Evolutionary conservation across 2,797 vertebrate genomes (phyloP), one percentile per base, ranked within the genome.

Genomic region (Scleropages formosus): DNA sequence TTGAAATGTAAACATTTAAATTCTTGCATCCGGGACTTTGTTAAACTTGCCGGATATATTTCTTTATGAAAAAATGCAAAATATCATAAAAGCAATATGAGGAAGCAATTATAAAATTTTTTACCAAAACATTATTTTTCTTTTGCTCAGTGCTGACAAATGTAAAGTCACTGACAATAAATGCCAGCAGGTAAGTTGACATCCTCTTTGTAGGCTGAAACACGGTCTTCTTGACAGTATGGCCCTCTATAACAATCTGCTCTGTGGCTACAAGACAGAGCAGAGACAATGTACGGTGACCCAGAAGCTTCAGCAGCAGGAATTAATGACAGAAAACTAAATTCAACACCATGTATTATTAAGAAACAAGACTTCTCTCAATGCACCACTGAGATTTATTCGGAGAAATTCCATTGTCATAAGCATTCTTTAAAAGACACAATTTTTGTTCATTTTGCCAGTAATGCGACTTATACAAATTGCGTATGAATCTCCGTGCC

Each of bases 111-210:
- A 66, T 56, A 60, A 61, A 72, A 20, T 31, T 7, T 53, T 11
- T 79, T 86, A 98, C 96, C 95, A 62, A 11, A 46, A 85, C 58
- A 0, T 6, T 0, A 0, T 44, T 10, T 0, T 73, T 11, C 0
- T 0, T 0, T 9, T 44, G 59, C 60, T 86, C 84, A 0, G 0
- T 0, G 0, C 8, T 0, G 58, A 87, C 64, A 0, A 0, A 0
- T 0, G 0, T 0, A 66, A 96, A 98, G 80, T 95, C 85, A 31
- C 93, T 91, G 85, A 98, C 91, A 0, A 98, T 93, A 71, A 95
- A 97, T 4, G 95, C 97, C 87, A 98, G 80, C 58, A 98, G 86
- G 81, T 98, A 98, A 0, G 96, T 95, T 64, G 96, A 98, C 97
- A 98, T 98, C 72, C 8, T 92, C 60, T 87, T 78, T 0, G 96